These are phyloP conservation scores for Notocelia uddmanniana DNA, from an alignment of 2,888 invertebrate genomes.

Conservation along the genomic window DNA sequence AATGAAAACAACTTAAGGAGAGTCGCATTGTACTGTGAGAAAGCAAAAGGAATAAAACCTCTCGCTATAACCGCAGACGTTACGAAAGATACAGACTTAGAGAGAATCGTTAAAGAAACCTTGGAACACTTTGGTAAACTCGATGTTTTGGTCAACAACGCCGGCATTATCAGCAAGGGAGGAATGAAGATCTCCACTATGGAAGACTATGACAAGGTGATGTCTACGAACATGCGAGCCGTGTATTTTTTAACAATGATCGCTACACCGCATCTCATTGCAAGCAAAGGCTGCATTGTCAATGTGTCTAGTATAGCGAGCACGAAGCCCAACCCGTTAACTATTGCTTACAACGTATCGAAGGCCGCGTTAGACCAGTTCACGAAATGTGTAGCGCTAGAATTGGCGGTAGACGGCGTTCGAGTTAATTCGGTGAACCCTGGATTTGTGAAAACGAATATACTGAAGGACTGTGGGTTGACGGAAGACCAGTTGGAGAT, in stretches of 20 bases:
- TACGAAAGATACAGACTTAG: conserved; percentile 88
- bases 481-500: conserved; percentile 90
- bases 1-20: conserved; percentile 70
- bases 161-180: conserved; percentile 92
- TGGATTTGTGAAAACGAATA: conserved; percentile 95
- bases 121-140: conserved; percentile 89
- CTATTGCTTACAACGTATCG: conserved; percentile 95
- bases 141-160: conserved; percentile 94
- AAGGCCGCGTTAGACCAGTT: conserved; percentile 98
- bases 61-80: conserved; percentile 87
- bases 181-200: conserved; percentile 92
- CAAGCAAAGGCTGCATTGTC: conserved; percentile 93
- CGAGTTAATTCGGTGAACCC: conserved; percentile 96
- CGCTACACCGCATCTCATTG: conserved; percentile 92
- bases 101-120: conserved; percentile 88
- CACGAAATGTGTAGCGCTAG: conserved; percentile 95
- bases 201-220: conserved; percentile 93
- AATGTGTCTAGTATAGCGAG: conserved; percentile 97
- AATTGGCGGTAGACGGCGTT: conserved; percentile 91
- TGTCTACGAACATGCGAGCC: conserved; percentile 94
- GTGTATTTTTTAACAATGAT: conserved; percentile 93
- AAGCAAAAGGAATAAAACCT: conserved; percentile 84
- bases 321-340: conserved; percentile 87
- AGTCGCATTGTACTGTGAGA: conserved; percentile 81
- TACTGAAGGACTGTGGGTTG: conserved; percentile 89